Evolutionary conservation across 2,888 invertebrate species (phyloP).

Genomic region (Agrilus mali): DNA sequence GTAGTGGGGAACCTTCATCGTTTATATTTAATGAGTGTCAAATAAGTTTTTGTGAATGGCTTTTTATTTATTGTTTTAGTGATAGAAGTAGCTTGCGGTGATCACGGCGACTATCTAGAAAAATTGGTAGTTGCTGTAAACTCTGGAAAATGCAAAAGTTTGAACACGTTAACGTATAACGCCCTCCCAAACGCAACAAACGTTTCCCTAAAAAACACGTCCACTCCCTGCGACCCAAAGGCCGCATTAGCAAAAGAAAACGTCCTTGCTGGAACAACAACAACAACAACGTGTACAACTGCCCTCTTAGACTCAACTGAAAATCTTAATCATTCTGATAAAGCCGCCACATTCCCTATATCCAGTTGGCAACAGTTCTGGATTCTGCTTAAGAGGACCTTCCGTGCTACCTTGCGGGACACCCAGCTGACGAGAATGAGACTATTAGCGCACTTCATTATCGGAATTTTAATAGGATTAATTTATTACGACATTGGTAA

Average conservation of each 20-base stretch:
- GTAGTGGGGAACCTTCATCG: too few species aligned
- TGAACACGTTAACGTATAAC: slow-evolving; percentile 15
- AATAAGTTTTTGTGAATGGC: not conserved
- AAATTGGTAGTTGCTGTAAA: slow-evolving; percentile 75
- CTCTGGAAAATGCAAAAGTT: slow-evolving; percentile 60
- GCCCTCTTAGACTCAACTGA: slow-evolving; percentile 33
- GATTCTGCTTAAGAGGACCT: slow-evolving; percentile 75
- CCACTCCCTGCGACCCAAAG: slow-evolving; percentile 13
- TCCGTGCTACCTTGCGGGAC: slow-evolving; percentile 69
- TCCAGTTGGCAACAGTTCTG: slow-evolving; percentile 75
- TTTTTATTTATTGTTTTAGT: slow-evolving; percentile 42
- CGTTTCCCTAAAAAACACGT: slow-evolving; percentile 13
- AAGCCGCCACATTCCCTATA: slow-evolving; percentile 49
- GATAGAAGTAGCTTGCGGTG: slow-evolving; percentile 91
- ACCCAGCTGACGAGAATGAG: slow-evolving; percentile 84
- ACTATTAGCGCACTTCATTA: slow-evolving; percentile 73
- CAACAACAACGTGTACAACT: slow-evolving; percentile 38
- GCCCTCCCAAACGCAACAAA: slow-evolving; percentile 2
- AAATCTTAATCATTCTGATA: slow-evolving; percentile 42
- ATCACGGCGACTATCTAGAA: slow-evolving; percentile 82
- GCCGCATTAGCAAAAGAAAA: slow-evolving; percentile 17
- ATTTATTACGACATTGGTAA: slow-evolving; percentile 89
- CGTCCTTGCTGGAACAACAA: slow-evolving; percentile 33
- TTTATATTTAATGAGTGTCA: too few species aligned
- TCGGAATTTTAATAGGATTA: slow-evolving; percentile 84